Percentiles rank a stretch among this genome's conserved stretches.
These are phyloP conservation scores for Aspidoscelis tigris DNA, from an alignment of 2,113 vertebrate species.

Conservation along the genomic window DNA sequence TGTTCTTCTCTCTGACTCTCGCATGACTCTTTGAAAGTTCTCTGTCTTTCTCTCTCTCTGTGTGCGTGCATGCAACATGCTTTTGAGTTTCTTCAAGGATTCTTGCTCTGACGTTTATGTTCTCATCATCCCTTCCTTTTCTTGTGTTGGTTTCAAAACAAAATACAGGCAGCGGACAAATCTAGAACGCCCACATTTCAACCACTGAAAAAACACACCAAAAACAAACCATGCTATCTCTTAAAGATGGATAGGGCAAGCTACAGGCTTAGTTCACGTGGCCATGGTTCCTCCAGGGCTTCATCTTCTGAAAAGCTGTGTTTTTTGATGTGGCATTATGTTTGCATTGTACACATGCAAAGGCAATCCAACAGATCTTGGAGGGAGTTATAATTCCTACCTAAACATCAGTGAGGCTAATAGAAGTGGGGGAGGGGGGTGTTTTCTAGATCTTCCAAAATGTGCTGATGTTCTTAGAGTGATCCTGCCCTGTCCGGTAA, in stretches of 20 bases:
- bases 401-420: neutral
- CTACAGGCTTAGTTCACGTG: conserved; percentile 55
- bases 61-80: conserved; percentile 73
- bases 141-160: conserved; percentile 58
- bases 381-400: neutral
- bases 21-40: conserved; percentile 73
- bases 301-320: conserved; percentile 60
- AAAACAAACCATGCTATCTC: conserved; percentile 29
- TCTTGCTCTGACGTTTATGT: conserved; percentile 67
- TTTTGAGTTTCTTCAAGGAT: conserved; percentile 70
- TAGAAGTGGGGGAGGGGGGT: neutral
- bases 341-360: conserved; percentile 3
- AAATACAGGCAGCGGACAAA: conserved; percentile 69
- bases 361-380: conserved; percentile 32
- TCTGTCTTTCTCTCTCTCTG: neutral
- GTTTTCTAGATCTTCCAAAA: neutral
- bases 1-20: conserved; percentile 64
- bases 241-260: conserved; percentile 52
- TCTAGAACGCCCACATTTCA: conserved; percentile 67
- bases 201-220: conserved; percentile 32
- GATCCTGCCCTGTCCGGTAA: no score
- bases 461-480: neutral
- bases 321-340: conserved; percentile 63
- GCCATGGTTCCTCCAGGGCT: conserved; percentile 61
- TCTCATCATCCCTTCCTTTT: conserved; percentile 55